Evolutionary conservation across 2,113 vertebrate species (phyloP).

Genomic region (Himantopus leucocephalus): DNA sequence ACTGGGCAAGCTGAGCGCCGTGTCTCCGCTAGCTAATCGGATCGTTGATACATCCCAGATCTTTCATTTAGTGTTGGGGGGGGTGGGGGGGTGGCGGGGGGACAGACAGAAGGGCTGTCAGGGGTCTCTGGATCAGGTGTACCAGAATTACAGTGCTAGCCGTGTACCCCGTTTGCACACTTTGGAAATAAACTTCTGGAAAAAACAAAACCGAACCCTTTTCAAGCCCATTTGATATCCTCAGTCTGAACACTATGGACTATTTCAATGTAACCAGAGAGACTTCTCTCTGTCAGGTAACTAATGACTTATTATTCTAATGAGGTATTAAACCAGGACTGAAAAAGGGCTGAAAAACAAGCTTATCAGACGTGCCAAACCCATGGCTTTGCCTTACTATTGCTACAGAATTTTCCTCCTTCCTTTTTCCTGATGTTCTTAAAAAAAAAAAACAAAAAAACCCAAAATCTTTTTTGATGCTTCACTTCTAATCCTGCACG

Average conservation of each 20-base stretch:
- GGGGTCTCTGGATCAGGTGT: background rate
- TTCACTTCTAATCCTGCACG: background rate
- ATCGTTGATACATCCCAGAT: background rate
- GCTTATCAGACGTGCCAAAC: background rate
- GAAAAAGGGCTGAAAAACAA: background rate
- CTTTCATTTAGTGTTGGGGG: background rate
- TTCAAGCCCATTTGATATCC: background rate
- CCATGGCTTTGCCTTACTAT: background rate
- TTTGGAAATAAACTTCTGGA: conserved; percentile 56
- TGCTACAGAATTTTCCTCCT: background rate
- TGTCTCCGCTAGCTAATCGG: conserved; percentile 35
- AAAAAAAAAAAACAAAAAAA: background rate
- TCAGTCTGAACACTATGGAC: background rate
- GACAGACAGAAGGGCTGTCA: background rate
- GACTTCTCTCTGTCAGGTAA: background rate
- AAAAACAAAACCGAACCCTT: background rate
- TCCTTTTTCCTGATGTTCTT: background rate
- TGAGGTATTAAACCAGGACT: background rate
- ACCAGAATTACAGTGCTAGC: background rate
- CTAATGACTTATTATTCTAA: background rate
- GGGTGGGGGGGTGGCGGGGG: background rate
- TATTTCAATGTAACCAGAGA: background rate
- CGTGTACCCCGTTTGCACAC: conserved; percentile 33
- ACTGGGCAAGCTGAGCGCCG: conserved; percentile 25
- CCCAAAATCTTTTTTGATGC: background rate